These are phyloP conservation scores for Exaiptasia diaphana DNA, from an alignment of 64 coral and sea anemone species.

Conservation along the genomic window DNA sequence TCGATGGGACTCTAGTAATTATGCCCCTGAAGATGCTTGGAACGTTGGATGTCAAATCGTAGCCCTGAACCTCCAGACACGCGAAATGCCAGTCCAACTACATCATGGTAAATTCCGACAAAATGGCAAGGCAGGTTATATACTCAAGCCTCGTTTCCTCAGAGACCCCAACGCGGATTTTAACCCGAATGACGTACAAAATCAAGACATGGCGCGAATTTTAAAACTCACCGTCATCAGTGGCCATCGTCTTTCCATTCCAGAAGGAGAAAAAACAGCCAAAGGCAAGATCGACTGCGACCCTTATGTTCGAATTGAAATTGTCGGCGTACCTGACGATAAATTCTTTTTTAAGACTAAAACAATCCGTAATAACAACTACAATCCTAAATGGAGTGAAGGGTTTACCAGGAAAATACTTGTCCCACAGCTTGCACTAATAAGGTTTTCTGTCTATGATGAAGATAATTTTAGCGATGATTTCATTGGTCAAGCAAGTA, in stretches of 20 bases:
- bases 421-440: conserved; percentile 47
- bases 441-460: conserved; percentile 47
- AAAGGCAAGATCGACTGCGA: neutral
- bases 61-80: conserved; percentile 46
- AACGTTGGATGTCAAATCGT: conserved; percentile 59
- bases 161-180: neutral
- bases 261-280: neutral
- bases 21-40: conserved; percentile 28
- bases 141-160: conserved; percentile 37
- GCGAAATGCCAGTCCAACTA: neutral
- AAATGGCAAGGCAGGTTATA: conserved; percentile 44
- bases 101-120: conserved; percentile 60
- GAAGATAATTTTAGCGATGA: conserved; percentile 44
- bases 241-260: conserved; percentile 19
- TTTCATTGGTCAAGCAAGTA: conserved; percentile 32
- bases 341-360: conserved; percentile 16
- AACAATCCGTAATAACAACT: conserved; percentile 30
- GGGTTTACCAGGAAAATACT: conserved; percentile 5
- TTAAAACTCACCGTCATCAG: conserved; percentile 32
- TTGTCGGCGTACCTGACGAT: conserved; percentile 35
- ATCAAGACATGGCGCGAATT: neutral
- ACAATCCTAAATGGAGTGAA: conserved; percentile 44
- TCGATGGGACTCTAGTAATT: conserved; percentile 44
- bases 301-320: conserved; percentile 50
- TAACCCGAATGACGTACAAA: neutral